phyloP scores from a whole-genome alignment of 2,113 vertebrate species.

The Dipodomys ordii region DNA sequence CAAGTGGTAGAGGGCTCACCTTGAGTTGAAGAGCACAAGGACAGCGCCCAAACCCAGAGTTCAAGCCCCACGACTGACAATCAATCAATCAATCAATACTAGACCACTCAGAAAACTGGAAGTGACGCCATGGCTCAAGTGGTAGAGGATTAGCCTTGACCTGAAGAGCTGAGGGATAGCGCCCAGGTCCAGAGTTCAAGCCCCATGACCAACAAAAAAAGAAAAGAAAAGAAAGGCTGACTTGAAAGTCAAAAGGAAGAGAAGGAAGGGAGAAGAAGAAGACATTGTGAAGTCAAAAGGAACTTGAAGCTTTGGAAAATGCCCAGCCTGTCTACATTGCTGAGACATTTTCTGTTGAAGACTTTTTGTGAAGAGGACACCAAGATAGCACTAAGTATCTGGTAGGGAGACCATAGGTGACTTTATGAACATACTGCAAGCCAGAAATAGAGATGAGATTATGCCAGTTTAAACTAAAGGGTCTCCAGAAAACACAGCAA shows the following conservation, averaged over 20 bases:
- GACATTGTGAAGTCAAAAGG: background rate
- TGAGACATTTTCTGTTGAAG: background rate
- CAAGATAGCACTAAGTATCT: background rate
- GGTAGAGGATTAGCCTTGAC: too few species aligned
- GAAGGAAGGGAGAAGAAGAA: background rate
- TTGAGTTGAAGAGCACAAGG: too few species aligned
- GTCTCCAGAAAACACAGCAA: background rate
- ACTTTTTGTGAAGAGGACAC: background rate
- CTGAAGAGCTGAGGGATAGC: too few species aligned
- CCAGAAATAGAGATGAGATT: background rate
- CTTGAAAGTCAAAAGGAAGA: background rate
- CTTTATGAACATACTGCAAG: background rate
- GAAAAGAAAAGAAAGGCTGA: too few species aligned
- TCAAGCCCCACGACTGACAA: too few species aligned
- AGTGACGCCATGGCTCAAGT: too few species aligned
- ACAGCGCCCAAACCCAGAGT: too few species aligned
- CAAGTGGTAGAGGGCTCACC: too few species aligned
- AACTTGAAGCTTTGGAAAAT: slow-evolving; percentile 36
- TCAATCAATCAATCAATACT: too few species aligned
- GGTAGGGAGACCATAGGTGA: background rate
- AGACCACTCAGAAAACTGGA: too few species aligned
- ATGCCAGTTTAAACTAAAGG: background rate
- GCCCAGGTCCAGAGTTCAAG: too few species aligned
- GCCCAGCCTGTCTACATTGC: background rate
- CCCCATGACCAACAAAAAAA: too few species aligned